A percentile compares a stretch with the other conserved stretches of the same genome.
Evolutionary conservation across 2,113 vertebrate species (phyloP).

Genomic region (Podocnemis expansa): DNA sequence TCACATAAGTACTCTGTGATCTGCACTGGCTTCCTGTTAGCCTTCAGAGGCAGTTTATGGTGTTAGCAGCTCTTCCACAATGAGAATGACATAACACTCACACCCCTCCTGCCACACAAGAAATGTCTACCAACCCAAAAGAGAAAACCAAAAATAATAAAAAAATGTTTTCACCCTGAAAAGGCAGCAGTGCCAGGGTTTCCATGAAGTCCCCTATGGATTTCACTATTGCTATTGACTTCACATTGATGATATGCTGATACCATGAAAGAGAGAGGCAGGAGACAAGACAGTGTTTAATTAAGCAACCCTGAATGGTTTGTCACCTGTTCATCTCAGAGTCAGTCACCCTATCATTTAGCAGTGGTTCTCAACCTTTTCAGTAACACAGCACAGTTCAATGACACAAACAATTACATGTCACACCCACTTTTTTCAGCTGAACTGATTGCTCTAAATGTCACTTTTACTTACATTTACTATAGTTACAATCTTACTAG

Average conservation of each 20-base stretch:
- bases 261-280: neutral
- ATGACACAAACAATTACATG: too few species aligned
- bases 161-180: neutral
- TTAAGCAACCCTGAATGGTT: neutral
- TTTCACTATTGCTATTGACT: neutral
- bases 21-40: neutral
- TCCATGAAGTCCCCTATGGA: neutral
- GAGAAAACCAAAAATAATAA: neutral
- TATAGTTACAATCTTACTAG: too few species aligned
- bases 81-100: neutral
- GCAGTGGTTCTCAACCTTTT: too few species aligned
- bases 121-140: neutral
- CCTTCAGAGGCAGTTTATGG: neutral
- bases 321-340: neutral
- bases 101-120: neutral
- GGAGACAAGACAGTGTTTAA: neutral
- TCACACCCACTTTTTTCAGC: too few species aligned
- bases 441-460: too few species aligned
- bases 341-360: neutral
- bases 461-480: too few species aligned
- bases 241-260: neutral
- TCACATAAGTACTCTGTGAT: neutral
- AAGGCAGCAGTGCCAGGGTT: neutral
- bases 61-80: neutral
- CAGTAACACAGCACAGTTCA: too few species aligned